Conservation (phyloP, 2,113 vertebrate species). For the Prionailurus bengalensis region DNA sequence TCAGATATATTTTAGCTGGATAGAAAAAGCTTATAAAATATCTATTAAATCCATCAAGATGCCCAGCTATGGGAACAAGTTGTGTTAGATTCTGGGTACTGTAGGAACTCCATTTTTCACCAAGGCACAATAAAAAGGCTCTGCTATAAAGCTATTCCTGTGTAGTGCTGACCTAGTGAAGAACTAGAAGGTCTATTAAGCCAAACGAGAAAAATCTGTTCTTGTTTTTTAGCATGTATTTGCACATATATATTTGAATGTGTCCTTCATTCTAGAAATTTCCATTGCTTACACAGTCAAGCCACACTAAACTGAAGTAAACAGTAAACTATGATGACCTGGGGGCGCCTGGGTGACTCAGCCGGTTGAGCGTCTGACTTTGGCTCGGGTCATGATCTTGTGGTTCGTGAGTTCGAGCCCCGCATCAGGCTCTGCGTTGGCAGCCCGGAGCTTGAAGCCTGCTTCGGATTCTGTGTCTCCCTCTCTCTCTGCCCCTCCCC, state of each 20-base stretch:
- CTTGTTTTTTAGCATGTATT: neutral
- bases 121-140: neutral
- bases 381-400: no score
- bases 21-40: neutral
- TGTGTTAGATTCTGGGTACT: neutral
- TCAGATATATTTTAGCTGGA: neutral
- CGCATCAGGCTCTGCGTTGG: no score
- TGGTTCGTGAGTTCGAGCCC: no score
- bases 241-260: neutral
- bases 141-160: neutral
- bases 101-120: neutral
- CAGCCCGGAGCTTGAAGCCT: no score
- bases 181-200: neutral
- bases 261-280: conserved; percentile 3
- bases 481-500: no score
- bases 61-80: neutral
- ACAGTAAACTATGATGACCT: neutral
- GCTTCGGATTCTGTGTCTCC: no score
- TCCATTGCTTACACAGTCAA: neutral
- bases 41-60: neutral
- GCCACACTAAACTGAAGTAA: neutral
- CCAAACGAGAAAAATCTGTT: neutral
- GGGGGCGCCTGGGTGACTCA: no score
- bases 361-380: no score
- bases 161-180: neutral